Base-by-base conservation (phyloP, 2,797 vertebrate species). In the Darevskia nairensis region DNA sequence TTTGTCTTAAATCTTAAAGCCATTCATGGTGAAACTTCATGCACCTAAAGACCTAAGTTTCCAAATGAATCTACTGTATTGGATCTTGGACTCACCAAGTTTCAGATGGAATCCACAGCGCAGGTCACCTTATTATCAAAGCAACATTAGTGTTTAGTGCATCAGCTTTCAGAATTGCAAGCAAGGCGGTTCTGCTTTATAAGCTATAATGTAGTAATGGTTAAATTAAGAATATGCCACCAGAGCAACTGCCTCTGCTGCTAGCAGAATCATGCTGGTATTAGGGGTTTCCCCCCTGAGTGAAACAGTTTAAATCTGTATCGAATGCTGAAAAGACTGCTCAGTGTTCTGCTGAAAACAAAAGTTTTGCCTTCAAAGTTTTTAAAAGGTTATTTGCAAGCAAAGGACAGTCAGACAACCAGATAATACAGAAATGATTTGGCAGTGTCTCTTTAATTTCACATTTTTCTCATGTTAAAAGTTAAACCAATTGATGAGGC, bases 361-460 rank as follows among this genome's bases (percentile, higher is more conserved):
- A 71, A 75, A 46, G 29, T 89, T 76, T 80, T 66, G 55, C 71
- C 77, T 89, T 75, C 61, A 23, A 9, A 88, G 86, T 89, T 89
- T 72, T 64, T 50, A 11, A 32, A 64, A 79, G 23, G 84, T 7
- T 91, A 19, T 29, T 83, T 93, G 21, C 46, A 82, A 80, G 19
- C 88, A 44, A 83, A 74, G 79, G 82, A 66, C 41, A 76, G 29
- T 50, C 27, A 55, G 79, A 66, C 84, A 87, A 68, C 87, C 32
- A 59, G 78, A 29, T 77, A 72, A 0, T 85, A 8, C 23, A 88
- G 79, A 68, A 23, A 25, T 90, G 89, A 69, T 89, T 0, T 90
- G 23, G 29, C 89, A 35, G 0, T 69, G 85, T 93, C 90, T 77
- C 15, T 69, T 6, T 25, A 11, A 64, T 87, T 55, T 84, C 61